phyloP scores from a whole-genome alignment of 2,797 vertebrate species.

The Thamnophis elegans region DNA sequence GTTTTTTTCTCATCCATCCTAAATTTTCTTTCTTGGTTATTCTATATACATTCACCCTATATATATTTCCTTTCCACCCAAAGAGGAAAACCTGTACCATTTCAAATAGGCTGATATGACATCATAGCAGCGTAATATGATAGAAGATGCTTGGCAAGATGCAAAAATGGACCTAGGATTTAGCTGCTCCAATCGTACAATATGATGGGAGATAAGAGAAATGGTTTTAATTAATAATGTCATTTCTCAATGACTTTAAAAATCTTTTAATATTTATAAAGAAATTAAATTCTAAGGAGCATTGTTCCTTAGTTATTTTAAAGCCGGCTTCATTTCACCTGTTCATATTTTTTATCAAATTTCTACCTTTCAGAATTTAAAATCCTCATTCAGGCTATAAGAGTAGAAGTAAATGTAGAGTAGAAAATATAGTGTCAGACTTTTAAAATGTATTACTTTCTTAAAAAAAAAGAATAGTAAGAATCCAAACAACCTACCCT shows the following conservation, averaged over 20 bases:
- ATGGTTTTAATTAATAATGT: neutral
- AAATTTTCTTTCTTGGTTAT: neutral
- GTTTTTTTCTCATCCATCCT: neutral
- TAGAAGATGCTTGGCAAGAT: neutral
- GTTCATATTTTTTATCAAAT: neutral
- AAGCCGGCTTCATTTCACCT: neutral
- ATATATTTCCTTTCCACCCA: neutral
- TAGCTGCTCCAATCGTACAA: neutral
- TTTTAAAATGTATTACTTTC: neutral
- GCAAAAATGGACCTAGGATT: neutral
- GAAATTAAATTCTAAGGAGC: neutral
- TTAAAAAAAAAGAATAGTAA: neutral
- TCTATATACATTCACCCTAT: neutral
- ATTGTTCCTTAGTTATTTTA: neutral
- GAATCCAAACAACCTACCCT: constrained; percentile 10
- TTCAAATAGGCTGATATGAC: neutral
- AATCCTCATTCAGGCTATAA: neutral
- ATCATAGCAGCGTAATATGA: neutral
- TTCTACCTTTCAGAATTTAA: neutral
- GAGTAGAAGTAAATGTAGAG: neutral
- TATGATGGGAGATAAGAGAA: neutral
- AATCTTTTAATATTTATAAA: constrained; percentile 2
- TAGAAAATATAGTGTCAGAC: neutral
- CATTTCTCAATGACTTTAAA: neutral
- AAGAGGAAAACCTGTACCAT: neutral